These are phyloP conservation scores for Anas bahamensis DNA, from an alignment of 2,797 vertebrate genomes.

Conservation along the genomic window DNA sequence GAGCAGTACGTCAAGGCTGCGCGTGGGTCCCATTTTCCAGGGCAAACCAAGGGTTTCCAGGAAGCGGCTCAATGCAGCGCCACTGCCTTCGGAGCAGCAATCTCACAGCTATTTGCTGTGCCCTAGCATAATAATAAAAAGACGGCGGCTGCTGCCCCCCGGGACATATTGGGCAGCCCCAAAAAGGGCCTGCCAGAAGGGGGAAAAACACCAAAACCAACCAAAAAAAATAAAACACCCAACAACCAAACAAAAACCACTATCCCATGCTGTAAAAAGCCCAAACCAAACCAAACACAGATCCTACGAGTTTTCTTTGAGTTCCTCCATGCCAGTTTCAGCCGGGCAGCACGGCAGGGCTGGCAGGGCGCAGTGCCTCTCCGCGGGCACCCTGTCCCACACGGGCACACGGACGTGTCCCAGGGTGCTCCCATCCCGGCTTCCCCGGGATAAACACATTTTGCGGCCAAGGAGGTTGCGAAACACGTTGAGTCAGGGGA, in stretches of 20 bases:
- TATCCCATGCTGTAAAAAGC: too few relatives aligned
- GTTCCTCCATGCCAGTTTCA: fast-evolving
- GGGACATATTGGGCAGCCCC: background rate
- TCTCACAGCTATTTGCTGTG: background rate
- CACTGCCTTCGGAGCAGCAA: background rate
- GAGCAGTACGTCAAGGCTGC: background rate
- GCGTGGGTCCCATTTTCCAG: background rate
- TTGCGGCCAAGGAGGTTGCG: background rate
- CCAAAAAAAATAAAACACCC: too few relatives aligned
- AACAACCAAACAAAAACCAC: background rate
- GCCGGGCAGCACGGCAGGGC: background rate
- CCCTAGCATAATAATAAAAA: background rate
- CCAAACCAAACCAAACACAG: too few relatives aligned
- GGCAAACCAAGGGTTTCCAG: fast-evolving
- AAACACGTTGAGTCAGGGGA: background rate
- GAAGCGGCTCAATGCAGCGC: background rate
- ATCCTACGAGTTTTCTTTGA: background rate
- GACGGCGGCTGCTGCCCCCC: too few relatives aligned
- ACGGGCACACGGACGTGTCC: fast-evolving
- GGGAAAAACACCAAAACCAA: background rate
- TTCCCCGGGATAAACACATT: fast-evolving
- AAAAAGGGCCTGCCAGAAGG: background rate
- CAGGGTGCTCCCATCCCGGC: background rate
- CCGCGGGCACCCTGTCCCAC: background rate
- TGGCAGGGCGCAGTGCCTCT: background rate